A percentile compares a stretch with the other conserved stretches of the same genome.
These are phyloP conservation scores for Pao palembangensis DNA, from an alignment of 2,113 vertebrate species.

Conservation along the genomic window DNA sequence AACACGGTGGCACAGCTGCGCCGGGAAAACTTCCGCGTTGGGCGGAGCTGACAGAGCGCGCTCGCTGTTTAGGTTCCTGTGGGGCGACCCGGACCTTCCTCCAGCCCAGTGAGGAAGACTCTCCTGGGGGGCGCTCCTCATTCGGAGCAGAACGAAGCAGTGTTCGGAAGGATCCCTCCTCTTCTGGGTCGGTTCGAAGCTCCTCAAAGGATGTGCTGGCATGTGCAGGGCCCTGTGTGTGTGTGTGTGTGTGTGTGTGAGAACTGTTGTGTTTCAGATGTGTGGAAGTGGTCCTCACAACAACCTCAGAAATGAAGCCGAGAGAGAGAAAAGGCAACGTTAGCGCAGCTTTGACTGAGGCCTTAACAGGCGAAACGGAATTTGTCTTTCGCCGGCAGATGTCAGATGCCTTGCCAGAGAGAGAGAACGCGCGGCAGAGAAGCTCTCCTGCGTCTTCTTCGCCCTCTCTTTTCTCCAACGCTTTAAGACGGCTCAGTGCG, in stretches of 20 bases:
- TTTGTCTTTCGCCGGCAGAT: slow-evolving; percentile 69
- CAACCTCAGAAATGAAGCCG: slow-evolving; percentile 64
- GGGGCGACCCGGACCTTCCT: no score
- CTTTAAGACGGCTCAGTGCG: slow-evolving; percentile 75
- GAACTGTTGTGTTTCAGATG: slow-evolving; percentile 69
- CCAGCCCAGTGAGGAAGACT: no score
- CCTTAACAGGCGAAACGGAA: slow-evolving; percentile 73
- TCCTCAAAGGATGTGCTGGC: slow-evolving; percentile 72
- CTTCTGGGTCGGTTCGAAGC: slow-evolving; percentile 64
- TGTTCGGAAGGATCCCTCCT: no score
- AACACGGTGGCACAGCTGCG: no score
- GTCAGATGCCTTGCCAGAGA: slow-evolving; percentile 74
- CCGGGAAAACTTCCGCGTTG: no score
- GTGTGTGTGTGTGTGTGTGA: background rate
- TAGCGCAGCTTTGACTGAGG: slow-evolving; percentile 68
- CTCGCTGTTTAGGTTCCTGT: no score
- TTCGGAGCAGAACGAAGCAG: no score
- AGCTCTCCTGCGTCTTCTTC: slow-evolving; percentile 65
- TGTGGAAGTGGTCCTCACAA: slow-evolving; percentile 69
- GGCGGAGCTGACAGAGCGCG: no score
- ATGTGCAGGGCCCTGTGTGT: slow-evolving; percentile 58
- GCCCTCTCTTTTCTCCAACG: slow-evolving; percentile 65
- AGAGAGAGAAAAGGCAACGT: slow-evolving; percentile 35
- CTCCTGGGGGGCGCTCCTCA: no score
- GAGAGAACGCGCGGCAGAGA: slow-evolving; percentile 61